These are phyloP conservation scores for Cheilinus undulatus DNA, from an alignment of 2,113 vertebrate genomes.

Conservation along the genomic window DNA sequence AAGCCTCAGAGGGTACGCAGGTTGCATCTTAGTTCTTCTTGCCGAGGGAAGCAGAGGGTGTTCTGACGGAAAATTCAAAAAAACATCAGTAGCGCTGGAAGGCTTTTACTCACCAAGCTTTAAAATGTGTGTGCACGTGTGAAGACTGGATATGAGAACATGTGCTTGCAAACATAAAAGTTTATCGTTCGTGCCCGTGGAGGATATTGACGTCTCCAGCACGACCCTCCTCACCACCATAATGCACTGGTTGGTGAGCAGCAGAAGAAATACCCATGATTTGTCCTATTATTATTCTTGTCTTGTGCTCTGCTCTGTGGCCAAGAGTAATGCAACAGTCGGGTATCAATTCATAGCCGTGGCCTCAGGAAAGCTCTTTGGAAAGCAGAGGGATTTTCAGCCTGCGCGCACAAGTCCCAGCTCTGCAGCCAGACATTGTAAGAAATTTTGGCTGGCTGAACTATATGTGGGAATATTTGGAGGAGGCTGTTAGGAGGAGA, in stretches of 20 bases:
- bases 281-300: constrained; percentile 68
- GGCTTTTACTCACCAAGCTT: constrained; percentile 60
- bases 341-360: constrained; percentile 73
- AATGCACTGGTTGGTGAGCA: constrained; percentile 46
- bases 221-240: constrained; percentile 18
- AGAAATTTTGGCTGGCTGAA: constrained; percentile 45
- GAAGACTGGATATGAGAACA: constrained; percentile 17
- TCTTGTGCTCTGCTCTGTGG: constrained; percentile 63
- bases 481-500: constrained; percentile 33
- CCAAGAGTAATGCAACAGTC: constrained; percentile 75
- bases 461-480: constrained; percentile 49
- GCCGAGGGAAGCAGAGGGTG: constrained; percentile 48
- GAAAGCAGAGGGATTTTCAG: constrained; percentile 75
- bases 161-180: constrained; percentile 35
- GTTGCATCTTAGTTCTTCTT: constrained; percentile 64
- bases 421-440: constrained; percentile 48
- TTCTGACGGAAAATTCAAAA: constrained; percentile 58
- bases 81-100: constrained; percentile 61
- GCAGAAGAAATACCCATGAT: constrained; percentile 60
- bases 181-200: constrained; percentile 46
- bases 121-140: constrained; percentile 13
- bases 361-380: constrained; percentile 75
- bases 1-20: constrained; percentile 62
- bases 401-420: constrained; percentile 55
- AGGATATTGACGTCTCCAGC: constrained; percentile 56